phyloP scores from a whole-genome alignment of 2,888 invertebrate genomes.

The Noctua pronuba region DNA sequence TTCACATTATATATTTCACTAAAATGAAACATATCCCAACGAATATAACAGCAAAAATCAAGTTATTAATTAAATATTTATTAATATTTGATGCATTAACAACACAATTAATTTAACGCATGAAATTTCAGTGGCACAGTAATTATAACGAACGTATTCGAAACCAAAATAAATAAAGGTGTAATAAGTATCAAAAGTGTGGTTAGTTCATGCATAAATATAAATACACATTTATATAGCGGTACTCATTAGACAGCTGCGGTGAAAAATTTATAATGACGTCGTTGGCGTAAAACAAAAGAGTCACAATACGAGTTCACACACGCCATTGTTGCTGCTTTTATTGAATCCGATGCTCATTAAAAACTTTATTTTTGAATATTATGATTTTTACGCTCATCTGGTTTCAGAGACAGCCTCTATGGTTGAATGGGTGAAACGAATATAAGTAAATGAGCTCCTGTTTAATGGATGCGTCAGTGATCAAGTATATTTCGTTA shows the following conservation, averaged over 20 bases:
- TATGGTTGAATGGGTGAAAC: slow-evolving; percentile 40
- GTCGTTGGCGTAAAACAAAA: slow-evolving; percentile 79
- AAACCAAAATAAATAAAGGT: slow-evolving; percentile 29
- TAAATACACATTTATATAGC: slow-evolving; percentile 69
- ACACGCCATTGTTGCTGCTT: slow-evolving; percentile 85
- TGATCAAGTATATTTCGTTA: slow-evolving; percentile 23
- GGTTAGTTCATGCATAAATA: slow-evolving; percentile 59
- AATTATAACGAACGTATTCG: background rate
- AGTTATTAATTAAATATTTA: slow-evolving; percentile 9
- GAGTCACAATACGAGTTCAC: slow-evolving; percentile 82
- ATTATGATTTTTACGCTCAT: slow-evolving; percentile 62
- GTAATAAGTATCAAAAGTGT: background rate
- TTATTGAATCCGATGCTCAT: slow-evolving; percentile 88
- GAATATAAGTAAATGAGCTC: slow-evolving; percentile 49
- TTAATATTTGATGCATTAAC: slow-evolving; percentile 1
- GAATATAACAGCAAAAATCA: background rate
- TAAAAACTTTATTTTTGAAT: slow-evolving; percentile 79
- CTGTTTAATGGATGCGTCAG: slow-evolving; percentile 28
- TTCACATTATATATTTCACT: background rate
- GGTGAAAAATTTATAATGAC: slow-evolving; percentile 85
- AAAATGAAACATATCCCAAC: background rate
- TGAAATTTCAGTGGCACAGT: background rate
- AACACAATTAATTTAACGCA: background rate
- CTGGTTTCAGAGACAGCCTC: slow-evolving; percentile 40
- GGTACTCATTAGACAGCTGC: slow-evolving; percentile 84